A percentile compares a stretch with the other conserved stretches of the same genome.
Conservation (phyloP, 2,797 vertebrate genomes). For the Pseudochirops cupreus region DNA sequence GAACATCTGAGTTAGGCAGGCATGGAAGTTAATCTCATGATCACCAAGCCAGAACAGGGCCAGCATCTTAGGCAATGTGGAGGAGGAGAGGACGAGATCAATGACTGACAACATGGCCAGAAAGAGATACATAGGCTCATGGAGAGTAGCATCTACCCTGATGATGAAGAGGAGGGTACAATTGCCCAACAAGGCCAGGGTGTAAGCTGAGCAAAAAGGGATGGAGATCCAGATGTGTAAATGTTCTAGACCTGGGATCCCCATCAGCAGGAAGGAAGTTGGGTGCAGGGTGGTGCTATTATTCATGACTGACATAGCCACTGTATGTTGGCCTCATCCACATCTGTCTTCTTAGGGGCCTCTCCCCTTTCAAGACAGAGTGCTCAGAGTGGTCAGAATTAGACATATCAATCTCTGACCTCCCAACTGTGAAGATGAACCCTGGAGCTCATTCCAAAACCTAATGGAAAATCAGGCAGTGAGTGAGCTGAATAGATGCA, state of each 20-base stretch:
- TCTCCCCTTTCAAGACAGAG: constrained; percentile 21
- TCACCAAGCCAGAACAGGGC: constrained; percentile 75
- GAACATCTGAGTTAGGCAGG: constrained; percentile 86
- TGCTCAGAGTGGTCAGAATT: not conserved
- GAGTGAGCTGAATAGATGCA: not conserved
- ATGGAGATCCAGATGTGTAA: constrained; percentile 71
- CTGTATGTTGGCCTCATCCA: constrained; percentile 72
- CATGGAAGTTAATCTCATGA: constrained; percentile 68
- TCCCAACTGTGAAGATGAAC: not conserved
- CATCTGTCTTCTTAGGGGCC: constrained; percentile 76
- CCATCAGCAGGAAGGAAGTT: constrained; percentile 62
- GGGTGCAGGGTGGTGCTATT: constrained; percentile 37
- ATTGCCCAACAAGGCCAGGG: constrained; percentile 69
- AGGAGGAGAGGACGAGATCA: constrained; percentile 82
- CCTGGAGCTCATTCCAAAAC: constrained; percentile 19
- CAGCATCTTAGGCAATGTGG: constrained; percentile 84
- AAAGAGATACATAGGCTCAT: constrained; percentile 86
- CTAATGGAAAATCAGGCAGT: constrained; percentile 13
- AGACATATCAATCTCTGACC: constrained; percentile 20
- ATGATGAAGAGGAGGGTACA: constrained; percentile 69
- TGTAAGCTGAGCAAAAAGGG: constrained; percentile 69
- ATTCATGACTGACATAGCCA: constrained; percentile 46
- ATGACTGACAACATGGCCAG: constrained; percentile 84
- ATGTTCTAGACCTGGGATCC: constrained; percentile 72
- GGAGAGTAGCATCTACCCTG: constrained; percentile 74